These are phyloP conservation scores for Psix sp. DNA, from an alignment of 1,140 invertebrate species.

Conservation along the genomic window DNA sequence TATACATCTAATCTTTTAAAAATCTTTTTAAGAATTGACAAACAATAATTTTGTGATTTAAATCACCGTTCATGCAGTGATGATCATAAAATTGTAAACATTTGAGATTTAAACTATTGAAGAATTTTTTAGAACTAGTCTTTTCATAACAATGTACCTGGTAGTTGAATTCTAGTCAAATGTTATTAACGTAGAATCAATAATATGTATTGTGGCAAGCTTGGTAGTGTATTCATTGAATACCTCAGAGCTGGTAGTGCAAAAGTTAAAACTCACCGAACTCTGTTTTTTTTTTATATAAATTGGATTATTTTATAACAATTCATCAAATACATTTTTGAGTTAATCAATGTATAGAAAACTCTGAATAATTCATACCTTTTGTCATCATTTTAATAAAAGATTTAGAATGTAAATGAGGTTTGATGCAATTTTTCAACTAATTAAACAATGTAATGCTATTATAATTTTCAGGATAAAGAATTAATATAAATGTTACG, in stretches of 20 bases:
- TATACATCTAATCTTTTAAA: too few relatives aligned
- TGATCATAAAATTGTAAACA: slow-evolving; percentile 10
- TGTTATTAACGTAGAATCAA: slow-evolving; percentile 38
- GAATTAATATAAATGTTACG: too few relatives aligned
- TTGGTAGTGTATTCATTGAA: slow-evolving; percentile 32
- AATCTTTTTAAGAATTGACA: neutral
- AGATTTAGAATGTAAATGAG: too few relatives aligned
- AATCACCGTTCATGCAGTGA: slow-evolving; percentile 41
- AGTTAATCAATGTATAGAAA: too few relatives aligned
- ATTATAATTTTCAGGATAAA: too few relatives aligned
- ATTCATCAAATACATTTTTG: too few relatives aligned
- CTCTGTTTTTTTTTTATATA: too few relatives aligned
- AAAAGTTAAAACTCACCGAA: neutral
- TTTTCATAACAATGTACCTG: slow-evolving; percentile 56
- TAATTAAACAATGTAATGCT: too few relatives aligned
- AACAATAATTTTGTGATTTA: neutral
- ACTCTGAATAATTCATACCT: too few relatives aligned
- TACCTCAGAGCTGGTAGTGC: slow-evolving; percentile 47
- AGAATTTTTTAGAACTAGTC: slow-evolving; percentile 46
- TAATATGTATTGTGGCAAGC: slow-evolving; percentile 35
- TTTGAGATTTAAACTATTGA: neutral
- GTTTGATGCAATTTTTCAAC: too few relatives aligned
- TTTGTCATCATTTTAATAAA: too few relatives aligned
- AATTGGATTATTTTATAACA: too few relatives aligned
- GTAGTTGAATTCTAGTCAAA: slow-evolving; percentile 47